Evolutionary conservation across 1,140 invertebrate genomes (phyloP).

Genomic region (Rhopalosiphum maidis): DNA sequence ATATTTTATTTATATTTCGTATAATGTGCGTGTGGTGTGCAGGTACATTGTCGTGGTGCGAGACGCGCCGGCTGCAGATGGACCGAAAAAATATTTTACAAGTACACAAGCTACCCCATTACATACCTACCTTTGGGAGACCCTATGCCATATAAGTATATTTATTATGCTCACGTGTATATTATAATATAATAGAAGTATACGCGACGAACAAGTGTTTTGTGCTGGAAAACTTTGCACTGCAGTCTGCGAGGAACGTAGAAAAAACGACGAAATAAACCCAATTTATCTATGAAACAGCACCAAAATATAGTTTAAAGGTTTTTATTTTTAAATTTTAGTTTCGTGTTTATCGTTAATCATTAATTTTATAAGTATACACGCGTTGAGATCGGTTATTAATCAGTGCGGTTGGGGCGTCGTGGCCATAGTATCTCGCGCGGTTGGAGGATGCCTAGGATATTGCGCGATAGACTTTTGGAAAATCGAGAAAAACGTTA

Average conservation of each 20-base stretch:
- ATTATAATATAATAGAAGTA: too few relatives aligned
- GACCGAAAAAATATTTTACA: background rate
- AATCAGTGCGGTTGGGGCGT: background rate
- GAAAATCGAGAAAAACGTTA: too few relatives aligned
- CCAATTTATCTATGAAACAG: too few relatives aligned
- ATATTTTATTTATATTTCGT: background rate
- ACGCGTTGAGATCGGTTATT: background rate
- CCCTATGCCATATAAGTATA: too few relatives aligned
- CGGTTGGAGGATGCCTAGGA: too few relatives aligned
- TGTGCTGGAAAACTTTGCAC: background rate
- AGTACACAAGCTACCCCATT: background rate
- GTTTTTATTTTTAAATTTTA: background rate
- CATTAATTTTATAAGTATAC: too few relatives aligned
- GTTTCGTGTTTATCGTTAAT: background rate
- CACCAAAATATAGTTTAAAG: too few relatives aligned
- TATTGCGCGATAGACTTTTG: background rate
- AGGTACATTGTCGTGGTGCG: background rate
- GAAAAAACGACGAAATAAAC: background rate
- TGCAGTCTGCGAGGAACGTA: too few relatives aligned
- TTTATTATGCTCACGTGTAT: background rate
- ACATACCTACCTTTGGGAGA: too few relatives aligned
- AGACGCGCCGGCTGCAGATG: background rate
- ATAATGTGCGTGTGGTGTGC: background rate
- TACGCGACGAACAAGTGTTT: conserved; percentile 8
- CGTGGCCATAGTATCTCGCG: background rate